These are phyloP conservation scores for Parelbella ahira DNA, from an alignment of 2,888 invertebrate genomes.

Conservation along the genomic window DNA sequence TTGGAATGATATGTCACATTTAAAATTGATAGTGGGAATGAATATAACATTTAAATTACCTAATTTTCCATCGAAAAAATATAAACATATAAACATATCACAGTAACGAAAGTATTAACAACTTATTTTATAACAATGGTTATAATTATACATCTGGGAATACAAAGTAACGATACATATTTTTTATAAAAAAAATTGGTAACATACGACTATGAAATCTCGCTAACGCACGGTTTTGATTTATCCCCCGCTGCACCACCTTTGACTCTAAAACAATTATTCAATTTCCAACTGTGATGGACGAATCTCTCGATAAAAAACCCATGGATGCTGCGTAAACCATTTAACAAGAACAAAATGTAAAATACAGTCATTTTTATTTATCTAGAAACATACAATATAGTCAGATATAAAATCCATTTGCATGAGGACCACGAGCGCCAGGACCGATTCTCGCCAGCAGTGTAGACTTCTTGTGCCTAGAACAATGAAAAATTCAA, in stretches of 20 bases:
- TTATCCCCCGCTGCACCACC: too few relatives aligned
- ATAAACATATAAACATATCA: not conserved
- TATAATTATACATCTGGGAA: not conserved
- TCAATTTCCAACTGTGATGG: too few relatives aligned
- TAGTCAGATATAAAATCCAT: constrained; percentile 57
- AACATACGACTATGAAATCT: too few relatives aligned
- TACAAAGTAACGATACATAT: not conserved
- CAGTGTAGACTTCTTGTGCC: constrained; percentile 56
- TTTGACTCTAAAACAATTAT: too few relatives aligned
- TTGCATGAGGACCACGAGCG: constrained; percentile 58
- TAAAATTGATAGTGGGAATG: constrained; percentile 20
- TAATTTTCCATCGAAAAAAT: constrained; percentile 25
- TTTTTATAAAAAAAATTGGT: too few relatives aligned
- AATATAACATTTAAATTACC: constrained; percentile 5
- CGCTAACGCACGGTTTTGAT: too few relatives aligned
- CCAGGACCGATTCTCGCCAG: constrained; percentile 61
- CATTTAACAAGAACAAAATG: constrained; percentile 24
- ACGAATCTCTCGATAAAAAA: too few relatives aligned
- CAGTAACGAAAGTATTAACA: constrained; percentile 4
- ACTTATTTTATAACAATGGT: constrained; percentile 18
- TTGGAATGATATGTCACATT: constrained; percentile 64
- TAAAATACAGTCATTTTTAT: constrained; percentile 17
- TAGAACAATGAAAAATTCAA: constrained; percentile 55
- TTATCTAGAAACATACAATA: constrained; percentile 24
- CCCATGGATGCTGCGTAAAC: constrained; percentile 1